Conservation (phyloP, 2,113 vertebrate species). For the Pipra filicauda region DNA sequence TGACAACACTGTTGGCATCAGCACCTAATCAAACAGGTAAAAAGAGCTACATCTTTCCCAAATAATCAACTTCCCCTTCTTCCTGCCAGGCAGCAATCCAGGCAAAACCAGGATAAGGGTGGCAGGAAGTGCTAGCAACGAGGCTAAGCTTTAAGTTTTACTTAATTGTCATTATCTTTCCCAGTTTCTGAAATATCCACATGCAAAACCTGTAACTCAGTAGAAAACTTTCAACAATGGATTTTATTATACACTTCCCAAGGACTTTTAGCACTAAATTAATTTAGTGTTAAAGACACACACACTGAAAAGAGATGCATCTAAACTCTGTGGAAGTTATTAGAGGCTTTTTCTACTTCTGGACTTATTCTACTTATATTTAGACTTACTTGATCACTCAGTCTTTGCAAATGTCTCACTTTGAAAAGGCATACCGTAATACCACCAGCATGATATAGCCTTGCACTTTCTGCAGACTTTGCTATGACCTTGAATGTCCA, state of each 20-base stretch:
- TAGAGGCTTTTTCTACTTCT: neutral
- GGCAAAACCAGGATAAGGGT: neutral
- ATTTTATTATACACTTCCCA: neutral
- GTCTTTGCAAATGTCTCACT: neutral
- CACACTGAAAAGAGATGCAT: neutral
- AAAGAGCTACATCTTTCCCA: neutral
- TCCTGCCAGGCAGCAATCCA: neutral
- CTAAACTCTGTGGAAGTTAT: neutral
- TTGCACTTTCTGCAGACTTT: neutral
- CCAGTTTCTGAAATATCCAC: neutral
- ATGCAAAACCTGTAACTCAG: neutral
- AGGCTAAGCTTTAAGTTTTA: neutral
- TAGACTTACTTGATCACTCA: neutral
- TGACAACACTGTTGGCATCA: neutral
- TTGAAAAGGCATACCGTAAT: neutral
- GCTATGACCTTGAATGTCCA: neutral
- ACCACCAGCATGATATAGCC: neutral
- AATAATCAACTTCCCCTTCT: neutral
- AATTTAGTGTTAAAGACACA: neutral
- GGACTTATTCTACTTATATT: neutral
- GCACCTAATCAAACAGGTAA: neutral
- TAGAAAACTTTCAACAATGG: neutral
- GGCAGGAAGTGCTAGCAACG: rapidly evolving
- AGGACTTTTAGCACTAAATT: neutral
- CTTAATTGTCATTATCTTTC: neutral